Percentiles rank a stretch among this genome's conserved stretches.
These are phyloP conservation scores for Cantharis nigra DNA, from an alignment of 2,888 invertebrate species.

Conservation along the genomic window DNA sequence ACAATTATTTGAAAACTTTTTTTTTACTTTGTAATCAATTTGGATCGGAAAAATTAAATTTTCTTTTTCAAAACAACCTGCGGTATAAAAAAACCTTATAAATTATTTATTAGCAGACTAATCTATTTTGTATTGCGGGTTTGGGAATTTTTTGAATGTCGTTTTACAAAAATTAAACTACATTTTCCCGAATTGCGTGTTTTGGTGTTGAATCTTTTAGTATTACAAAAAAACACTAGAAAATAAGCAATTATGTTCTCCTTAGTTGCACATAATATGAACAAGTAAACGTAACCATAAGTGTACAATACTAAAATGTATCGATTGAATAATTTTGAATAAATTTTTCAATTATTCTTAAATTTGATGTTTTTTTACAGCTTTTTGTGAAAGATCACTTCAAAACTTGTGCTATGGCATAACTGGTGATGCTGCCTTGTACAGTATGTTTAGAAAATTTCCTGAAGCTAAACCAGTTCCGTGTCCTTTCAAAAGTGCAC, in stretches of 20 bases:
- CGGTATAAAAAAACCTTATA: not conserved
- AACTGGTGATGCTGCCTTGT: conserved; percentile 71
- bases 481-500: conserved; percentile 82
- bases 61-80: not conserved
- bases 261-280: not conserved
- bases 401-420: conserved; percentile 70
- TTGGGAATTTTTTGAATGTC: not conserved
- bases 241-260: not conserved
- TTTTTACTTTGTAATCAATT: not conserved
- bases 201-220: not conserved
- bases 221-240: not conserved
- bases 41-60: not conserved
- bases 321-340: not conserved
- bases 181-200: not conserved
- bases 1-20: not conserved
- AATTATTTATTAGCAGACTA: not conserved
- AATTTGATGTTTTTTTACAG: conserved; percentile 51
- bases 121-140: not conserved
- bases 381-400: conserved; percentile 65
- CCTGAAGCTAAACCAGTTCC: conserved; percentile 66
- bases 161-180: not conserved
- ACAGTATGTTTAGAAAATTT: conserved; percentile 75
- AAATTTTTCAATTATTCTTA: not conserved
- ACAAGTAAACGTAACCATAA: not conserved
- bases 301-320: not conserved